Conservation (phyloP, 2,888 invertebrate species). For the Cordilura impudica region DNA sequence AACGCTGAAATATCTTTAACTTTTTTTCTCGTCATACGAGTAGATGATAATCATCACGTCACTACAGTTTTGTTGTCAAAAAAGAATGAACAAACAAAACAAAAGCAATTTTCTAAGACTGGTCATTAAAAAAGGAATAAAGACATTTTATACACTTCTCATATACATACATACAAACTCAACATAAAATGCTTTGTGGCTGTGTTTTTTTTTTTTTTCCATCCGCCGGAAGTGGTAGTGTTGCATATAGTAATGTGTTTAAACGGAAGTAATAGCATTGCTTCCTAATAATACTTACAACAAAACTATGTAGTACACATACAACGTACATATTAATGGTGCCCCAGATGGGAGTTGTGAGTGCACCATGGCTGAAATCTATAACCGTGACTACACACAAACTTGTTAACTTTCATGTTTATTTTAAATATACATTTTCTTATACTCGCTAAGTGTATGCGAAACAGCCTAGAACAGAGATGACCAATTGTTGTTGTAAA, state of each 20-base stretch:
- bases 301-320: neutral
- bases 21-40: neutral
- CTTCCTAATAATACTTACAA: slow-evolving; percentile 49
- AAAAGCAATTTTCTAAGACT: slow-evolving; percentile 25
- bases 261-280: slow-evolving; percentile 53
- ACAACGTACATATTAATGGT: neutral
- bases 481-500: neutral
- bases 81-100: slow-evolving; percentile 1
- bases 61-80: neutral
- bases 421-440: neutral
- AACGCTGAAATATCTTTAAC: slow-evolving; percentile 54
- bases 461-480: slow-evolving; percentile 21
- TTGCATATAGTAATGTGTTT: slow-evolving; percentile 51
- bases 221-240: slow-evolving; percentile 54
- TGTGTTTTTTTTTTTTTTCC: slow-evolving; percentile 43
- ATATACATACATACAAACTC: neutral
- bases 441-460: neutral
- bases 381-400: slow-evolving; percentile 1
- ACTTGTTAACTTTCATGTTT: slow-evolving; percentile 35
- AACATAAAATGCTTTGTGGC: slow-evolving; percentile 35
- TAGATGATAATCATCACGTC: slow-evolving; percentile 45
- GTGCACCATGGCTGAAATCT: slow-evolving; percentile 37
- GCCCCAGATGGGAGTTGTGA: neutral
- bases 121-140: slow-evolving; percentile 32
- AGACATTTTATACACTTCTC: neutral